These are phyloP conservation scores for Botia almorhae DNA, from an alignment of 2,797 vertebrate species.

Conservation along the genomic window DNA sequence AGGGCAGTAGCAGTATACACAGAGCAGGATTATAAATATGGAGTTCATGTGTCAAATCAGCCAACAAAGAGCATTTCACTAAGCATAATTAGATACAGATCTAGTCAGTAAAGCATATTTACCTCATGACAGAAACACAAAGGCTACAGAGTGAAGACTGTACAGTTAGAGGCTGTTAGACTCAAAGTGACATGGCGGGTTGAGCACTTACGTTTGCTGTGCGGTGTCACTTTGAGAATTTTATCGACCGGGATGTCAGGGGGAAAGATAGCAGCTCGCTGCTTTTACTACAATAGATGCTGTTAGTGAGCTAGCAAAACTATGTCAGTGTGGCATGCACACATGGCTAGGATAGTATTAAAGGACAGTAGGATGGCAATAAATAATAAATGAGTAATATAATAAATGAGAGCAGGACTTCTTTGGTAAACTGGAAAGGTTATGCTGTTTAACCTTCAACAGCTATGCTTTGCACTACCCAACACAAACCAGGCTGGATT, in stretches of 20 bases:
- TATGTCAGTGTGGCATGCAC: slow-evolving; percentile 22
- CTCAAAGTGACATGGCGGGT: slow-evolving; percentile 77
- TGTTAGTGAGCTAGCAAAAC: slow-evolving; percentile 37
- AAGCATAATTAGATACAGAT: slow-evolving; percentile 69
- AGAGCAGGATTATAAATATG: slow-evolving; percentile 77
- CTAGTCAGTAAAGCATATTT: slow-evolving; percentile 38
- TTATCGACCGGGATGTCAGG: slow-evolving; percentile 69
- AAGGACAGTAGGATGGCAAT: not conserved
- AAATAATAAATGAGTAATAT: not conserved
- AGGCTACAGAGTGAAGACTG: slow-evolving; percentile 69
- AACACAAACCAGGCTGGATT: no score
- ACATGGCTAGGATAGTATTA: not conserved
- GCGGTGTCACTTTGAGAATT: slow-evolving; percentile 76
- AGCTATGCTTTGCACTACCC: no score
- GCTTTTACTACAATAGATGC: slow-evolving; percentile 49
- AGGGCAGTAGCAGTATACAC: slow-evolving; percentile 66
- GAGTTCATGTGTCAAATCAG: slow-evolving; percentile 70
- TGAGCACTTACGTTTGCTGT: slow-evolving; percentile 69
- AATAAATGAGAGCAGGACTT: not conserved
- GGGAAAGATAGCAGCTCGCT: slow-evolving; percentile 59
- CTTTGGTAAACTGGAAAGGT: no score
- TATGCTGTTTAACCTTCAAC: no score
- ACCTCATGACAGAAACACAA: slow-evolving; percentile 41
- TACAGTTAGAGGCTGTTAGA: slow-evolving; percentile 70
- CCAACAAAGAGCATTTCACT: slow-evolving; percentile 60